A percentile compares a stretch with the other conserved stretches of the same genome.
Conservation (phyloP, 2,888 invertebrate species). For the Rugalucina vietnamica region DNA sequence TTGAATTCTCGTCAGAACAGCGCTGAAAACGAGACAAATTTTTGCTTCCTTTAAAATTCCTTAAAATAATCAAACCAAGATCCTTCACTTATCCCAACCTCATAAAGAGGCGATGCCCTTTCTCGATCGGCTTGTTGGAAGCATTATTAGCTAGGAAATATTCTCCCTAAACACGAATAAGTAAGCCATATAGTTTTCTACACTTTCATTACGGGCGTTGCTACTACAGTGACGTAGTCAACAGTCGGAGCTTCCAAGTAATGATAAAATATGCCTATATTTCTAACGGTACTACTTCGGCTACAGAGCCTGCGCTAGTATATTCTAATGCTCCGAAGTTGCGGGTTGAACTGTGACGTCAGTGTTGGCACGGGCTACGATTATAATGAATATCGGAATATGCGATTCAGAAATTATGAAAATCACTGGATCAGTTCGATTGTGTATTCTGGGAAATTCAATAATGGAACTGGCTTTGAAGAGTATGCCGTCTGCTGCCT, state of each 20-base stretch:
- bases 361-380: conserved; percentile 76
- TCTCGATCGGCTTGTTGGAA: background rate
- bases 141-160: conserved; percentile 4
- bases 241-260: conserved; percentile 28
- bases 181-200: background rate
- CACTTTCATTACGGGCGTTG: conserved; percentile 47
- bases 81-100: conserved; percentile 5
- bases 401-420: conserved; percentile 78
- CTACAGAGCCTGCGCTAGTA: conserved; percentile 46
- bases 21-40: conserved; percentile 22
- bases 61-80: background rate
- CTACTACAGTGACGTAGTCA: conserved; percentile 35
- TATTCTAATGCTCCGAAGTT: conserved; percentile 61
- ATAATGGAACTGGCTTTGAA: background rate
- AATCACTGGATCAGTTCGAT: conserved; percentile 58
- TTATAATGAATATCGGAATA: conserved; percentile 75
- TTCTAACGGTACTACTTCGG: conserved; percentile 33
- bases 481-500: background rate
- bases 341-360: conserved; percentile 78
- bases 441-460: background rate
- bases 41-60: conserved; percentile 5
- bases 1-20: conserved; percentile 11
- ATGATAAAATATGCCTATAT: conserved; percentile 61
- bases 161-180: conserved; percentile 4
- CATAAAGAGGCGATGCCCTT: conserved; percentile 10